Evolutionary conservation across 1,140 invertebrate genomes (phyloP), one percentile per base, ranked within the genome.

Genomic region (Drosophila serrata): DNA sequence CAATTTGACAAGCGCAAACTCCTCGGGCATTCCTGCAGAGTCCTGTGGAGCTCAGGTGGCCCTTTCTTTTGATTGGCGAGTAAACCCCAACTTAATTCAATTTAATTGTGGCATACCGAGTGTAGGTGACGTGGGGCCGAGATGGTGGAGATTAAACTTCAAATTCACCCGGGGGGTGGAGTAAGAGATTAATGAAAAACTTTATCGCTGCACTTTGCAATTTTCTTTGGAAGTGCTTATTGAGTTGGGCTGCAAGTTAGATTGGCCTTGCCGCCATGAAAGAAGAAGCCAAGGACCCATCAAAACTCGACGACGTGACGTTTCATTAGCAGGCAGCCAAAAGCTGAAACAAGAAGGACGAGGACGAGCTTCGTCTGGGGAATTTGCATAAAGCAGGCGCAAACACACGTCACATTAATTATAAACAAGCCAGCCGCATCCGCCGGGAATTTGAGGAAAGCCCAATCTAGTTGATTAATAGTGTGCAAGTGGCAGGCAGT

Each of bases 1-100:
- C 88, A 91, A 91, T 88, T 91, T 91, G 88, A 91, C 88, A 88
- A 91, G 82, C 88, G 59, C 57, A 67, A 85, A 58, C 82, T 51
- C 24, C 62, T 56, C 35, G 40, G 45, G 19, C 51, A 42, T 37
- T 51, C 0, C 55, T 35, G 40, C 29, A n/a, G 27, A 35, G 19
- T 5, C 51, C 51, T 1, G 2, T n/a, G 51, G 35, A 48, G 37
- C 73, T 84, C 85, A 90, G 86, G 86, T 90, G 85, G 67, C 35
- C 27, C 49, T 33, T 39, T 31, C 27, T 33, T n/a, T 12, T 8
- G 65, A 46, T 31, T 46, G 49, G 49, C 49, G 64, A 48, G 49
- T 43, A 61, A 48, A 33, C 61, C 58, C 49, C 79, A 79, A 63
- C 64, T 79, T 85, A 79, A 90, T 90, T 90, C 85, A 90, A 90